Conservation (phyloP, 23 tunicate species). For the Clavelina lepadiformis region DNA sequence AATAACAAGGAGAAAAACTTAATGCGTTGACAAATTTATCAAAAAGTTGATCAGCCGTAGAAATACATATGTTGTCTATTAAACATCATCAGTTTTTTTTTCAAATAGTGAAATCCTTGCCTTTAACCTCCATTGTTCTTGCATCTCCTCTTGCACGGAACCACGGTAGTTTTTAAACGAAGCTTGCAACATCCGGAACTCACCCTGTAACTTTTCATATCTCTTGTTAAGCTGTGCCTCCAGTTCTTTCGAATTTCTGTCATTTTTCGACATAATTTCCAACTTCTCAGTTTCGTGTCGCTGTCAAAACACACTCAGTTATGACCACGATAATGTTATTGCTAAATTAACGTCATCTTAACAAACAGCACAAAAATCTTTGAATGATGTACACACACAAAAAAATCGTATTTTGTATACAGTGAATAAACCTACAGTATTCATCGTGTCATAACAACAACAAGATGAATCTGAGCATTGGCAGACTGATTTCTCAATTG, state of each 20-base stretch:
- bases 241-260: conserved; percentile 16
- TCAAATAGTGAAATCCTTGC: background rate
- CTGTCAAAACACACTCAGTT: too few species aligned
- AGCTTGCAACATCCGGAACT: conserved; percentile 72
- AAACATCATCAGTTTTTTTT: background rate
- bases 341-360: too few species aligned
- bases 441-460: too few species aligned
- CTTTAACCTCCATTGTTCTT: conserved; percentile 24
- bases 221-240: conserved; percentile 24
- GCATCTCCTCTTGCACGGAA: conserved; percentile 73
- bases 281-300: conserved; percentile 36
- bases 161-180: conserved; percentile 71
- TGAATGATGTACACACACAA: too few species aligned
- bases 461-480: too few species aligned
- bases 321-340: too few species aligned
- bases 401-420: too few species aligned
- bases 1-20: too few species aligned
- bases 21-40: background rate
- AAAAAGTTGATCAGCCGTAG: too few species aligned
- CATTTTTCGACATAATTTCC: conserved; percentile 11
- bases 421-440: too few species aligned
- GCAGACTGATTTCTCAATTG: too few species aligned
- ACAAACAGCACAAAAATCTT: too few species aligned
- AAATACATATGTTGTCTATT: background rate
- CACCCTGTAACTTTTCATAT: conserved; percentile 42